A percentile compares a stretch with the other conserved stretches of the same genome.
Conservation (phyloP, 2,888 invertebrate species). For the Tetragonisca angustula region DNA sequence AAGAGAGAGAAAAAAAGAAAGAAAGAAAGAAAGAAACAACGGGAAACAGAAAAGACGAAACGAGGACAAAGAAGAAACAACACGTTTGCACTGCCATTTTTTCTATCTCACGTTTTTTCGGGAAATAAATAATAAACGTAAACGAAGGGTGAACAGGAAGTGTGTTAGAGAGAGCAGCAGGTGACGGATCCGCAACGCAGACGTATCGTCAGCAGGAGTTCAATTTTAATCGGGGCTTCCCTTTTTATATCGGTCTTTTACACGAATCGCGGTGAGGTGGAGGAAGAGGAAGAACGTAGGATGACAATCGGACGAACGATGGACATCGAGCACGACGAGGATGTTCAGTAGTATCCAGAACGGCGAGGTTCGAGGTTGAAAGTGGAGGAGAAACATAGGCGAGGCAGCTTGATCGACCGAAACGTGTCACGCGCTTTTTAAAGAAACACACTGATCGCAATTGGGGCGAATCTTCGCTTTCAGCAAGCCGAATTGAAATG, state of each 20-base stretch:
- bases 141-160: not conserved
- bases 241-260: slow-evolving; percentile 74
- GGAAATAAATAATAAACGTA: slow-evolving; percentile 44
- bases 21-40: not conserved
- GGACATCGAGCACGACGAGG: not conserved
- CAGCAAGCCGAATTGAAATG: slow-evolving; percentile 10
- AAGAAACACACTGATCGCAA: slow-evolving; percentile 43
- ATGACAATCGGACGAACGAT: not conserved
- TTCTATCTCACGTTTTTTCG: slow-evolving; percentile 72
- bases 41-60: not conserved
- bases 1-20: slow-evolving; percentile 35
- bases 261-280: slow-evolving; percentile 61
- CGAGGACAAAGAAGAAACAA: slow-evolving; percentile 21
- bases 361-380: slow-evolving; percentile 1
- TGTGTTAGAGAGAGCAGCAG: not conserved
- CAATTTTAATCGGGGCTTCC: slow-evolving; percentile 73
- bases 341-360: not conserved
- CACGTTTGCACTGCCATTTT: slow-evolving; percentile 78
- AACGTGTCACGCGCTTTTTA: slow-evolving; percentile 5
- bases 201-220: slow-evolving; percentile 6
- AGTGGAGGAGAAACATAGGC: slow-evolving; percentile 2
- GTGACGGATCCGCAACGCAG: slow-evolving; percentile 4
- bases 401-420: slow-evolving; percentile 11
- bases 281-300: not conserved
- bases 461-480: slow-evolving; percentile 15